Evolutionary conservation across 2,797 vertebrate species (phyloP).

Genomic region (Poeciliopsis presidionis): DNA sequence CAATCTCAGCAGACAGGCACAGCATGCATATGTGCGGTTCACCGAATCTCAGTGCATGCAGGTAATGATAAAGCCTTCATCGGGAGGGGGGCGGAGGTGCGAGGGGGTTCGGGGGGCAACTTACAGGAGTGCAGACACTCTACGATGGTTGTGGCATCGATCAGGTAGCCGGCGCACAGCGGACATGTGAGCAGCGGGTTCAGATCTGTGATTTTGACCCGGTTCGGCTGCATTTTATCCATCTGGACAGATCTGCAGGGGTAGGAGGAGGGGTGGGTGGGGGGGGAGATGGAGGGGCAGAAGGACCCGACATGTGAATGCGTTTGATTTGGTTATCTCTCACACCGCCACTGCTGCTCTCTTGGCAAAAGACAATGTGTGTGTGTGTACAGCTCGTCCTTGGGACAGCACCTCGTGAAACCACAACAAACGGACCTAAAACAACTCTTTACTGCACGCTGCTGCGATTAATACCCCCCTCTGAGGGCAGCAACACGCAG

Average conservation of each 20-base stretch:
- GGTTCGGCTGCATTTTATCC: constrained; percentile 91
- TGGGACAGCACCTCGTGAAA: constrained; percentile 48
- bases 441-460: constrained; percentile 3
- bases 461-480: constrained; percentile 7
- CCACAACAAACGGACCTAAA: constrained; percentile 52
- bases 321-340: constrained; percentile 5
- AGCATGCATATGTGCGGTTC: not conserved
- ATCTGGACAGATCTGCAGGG: constrained; percentile 73
- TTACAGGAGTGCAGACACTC: constrained; percentile 97
- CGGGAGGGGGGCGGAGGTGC: not conserved
- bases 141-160: constrained; percentile 93
- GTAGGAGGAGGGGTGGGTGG: no score
- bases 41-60: constrained; percentile 3
- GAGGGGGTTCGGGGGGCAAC: constrained; percentile 46
- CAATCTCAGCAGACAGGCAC: not conserved
- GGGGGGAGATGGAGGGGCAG: not conserved
- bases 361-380: constrained; percentile 52
- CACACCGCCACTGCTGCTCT: constrained; percentile 13
- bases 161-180: constrained; percentile 92
- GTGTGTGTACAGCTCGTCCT: constrained; percentile 64
- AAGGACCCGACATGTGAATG: not conserved
- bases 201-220: constrained; percentile 93
- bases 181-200: constrained; percentile 94
- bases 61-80: not conserved
- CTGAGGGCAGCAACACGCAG: constrained; percentile 22